These are phyloP conservation scores for Lomographa bimaculata DNA, from an alignment of 2,888 invertebrate species.

Conservation along the genomic window DNA sequence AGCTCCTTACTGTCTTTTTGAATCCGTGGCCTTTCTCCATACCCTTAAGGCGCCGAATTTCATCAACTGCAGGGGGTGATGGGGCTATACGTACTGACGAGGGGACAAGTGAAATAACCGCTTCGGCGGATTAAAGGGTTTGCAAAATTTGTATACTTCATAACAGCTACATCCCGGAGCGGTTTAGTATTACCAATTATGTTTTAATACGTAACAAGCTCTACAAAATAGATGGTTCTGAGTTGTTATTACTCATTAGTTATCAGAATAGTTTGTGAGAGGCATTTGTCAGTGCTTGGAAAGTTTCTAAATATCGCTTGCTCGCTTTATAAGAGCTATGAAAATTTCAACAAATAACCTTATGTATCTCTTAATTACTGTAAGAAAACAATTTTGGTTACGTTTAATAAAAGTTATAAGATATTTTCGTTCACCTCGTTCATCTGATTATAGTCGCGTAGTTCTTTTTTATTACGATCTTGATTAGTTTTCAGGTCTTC, in stretches of 20 bases:
- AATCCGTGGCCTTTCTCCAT: too few relatives aligned
- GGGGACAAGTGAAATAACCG: conserved; percentile 81
- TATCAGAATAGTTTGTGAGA: conserved; percentile 6
- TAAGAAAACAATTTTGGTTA: too few relatives aligned
- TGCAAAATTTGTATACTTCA: conserved; percentile 77
- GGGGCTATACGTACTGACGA: conserved; percentile 43
- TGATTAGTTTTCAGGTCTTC: too few relatives aligned
- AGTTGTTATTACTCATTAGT: conserved; percentile 26
- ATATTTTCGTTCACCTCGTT: too few relatives aligned
- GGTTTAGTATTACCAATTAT: conserved; percentile 82
- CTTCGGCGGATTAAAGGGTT: conserved; percentile 77
- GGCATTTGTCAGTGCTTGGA: conserved; percentile 13
- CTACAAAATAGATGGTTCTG: conserved; percentile 16
- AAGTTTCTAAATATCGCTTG: conserved; percentile 5
- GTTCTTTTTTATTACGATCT: too few relatives aligned
- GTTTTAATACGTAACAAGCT: conserved; percentile 70
- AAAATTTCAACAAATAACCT: too few relatives aligned
- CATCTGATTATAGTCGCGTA: too few relatives aligned
- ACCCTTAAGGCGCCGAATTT: conserved; percentile 67
- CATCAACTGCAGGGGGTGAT: conserved; percentile 61
- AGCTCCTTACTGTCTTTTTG: conserved; percentile 12
- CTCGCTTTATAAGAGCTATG: too few relatives aligned
- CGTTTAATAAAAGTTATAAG: too few relatives aligned
- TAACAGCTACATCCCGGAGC: conserved; percentile 64
- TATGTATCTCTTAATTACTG: too few relatives aligned